Percentiles rank a stretch among this genome's conserved stretches.
Conservation (phyloP, 1,140 invertebrate species). For the Drosophila mayri region DNA sequence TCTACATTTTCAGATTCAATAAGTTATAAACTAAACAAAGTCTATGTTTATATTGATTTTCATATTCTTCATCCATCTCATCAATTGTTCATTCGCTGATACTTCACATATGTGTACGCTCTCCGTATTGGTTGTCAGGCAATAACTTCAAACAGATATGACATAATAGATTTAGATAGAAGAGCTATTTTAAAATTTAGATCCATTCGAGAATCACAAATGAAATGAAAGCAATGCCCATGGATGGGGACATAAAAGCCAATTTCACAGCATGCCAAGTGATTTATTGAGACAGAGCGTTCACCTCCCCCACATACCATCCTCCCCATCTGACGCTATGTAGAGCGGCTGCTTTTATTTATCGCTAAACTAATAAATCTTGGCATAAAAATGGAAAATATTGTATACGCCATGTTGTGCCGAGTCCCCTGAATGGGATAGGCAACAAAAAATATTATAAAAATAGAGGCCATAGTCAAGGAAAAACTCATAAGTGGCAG, state of each 20-base stretch:
- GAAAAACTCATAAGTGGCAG: conserved; percentile 48
- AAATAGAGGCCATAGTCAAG: conserved; percentile 28
- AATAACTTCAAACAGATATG: conserved; percentile 47
- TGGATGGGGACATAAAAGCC: conserved; percentile 61
- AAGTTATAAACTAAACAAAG: neutral
- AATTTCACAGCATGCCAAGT: conserved; percentile 59
- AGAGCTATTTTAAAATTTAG: conserved; percentile 50
- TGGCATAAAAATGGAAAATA: conserved; percentile 71
- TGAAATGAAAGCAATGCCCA: conserved; percentile 49
- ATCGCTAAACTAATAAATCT: conserved; percentile 74
- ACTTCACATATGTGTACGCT: conserved; percentile 16
- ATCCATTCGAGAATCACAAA: conserved; percentile 52
- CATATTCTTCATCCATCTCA: conserved; percentile 3
- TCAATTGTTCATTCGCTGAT: conserved; percentile 8
- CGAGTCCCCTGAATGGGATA: conserved; percentile 35
- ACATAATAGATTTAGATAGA: conserved; percentile 51
- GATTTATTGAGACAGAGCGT: conserved; percentile 54
- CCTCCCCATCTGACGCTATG: conserved; percentile 17
- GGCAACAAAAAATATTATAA: conserved; percentile 29
- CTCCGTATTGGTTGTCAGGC: conserved; percentile 39
- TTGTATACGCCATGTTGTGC: conserved; percentile 63
- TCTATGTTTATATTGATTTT: neutral
- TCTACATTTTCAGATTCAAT: neutral
- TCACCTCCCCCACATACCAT: conserved; percentile 17
- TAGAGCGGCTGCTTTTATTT: conserved; percentile 59